These are phyloP conservation scores for Pygoscelis adeliae DNA, from an alignment of 2,113 vertebrate genomes.

Conservation along the genomic window DNA sequence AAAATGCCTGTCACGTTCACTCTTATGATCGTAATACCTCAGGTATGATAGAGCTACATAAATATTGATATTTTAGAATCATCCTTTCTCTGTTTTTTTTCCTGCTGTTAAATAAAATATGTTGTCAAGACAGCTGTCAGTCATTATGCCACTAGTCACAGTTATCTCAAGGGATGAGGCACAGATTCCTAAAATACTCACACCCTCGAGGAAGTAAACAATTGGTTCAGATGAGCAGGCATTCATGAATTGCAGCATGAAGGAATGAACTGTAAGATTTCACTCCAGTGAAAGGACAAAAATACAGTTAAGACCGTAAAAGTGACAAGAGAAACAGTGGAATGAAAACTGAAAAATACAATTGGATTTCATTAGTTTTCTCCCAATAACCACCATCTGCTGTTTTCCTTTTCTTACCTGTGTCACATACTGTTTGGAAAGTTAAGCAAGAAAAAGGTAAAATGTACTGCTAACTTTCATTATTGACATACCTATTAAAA, in stretches of 20 bases:
- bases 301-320: accelerated
- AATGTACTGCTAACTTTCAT: background rate
- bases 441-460: background rate
- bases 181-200: conserved; percentile 7
- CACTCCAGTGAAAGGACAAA: background rate
- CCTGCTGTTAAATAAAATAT: background rate
- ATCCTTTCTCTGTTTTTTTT: background rate
- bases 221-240: background rate
- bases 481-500: background rate
- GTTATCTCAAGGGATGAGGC: background rate
- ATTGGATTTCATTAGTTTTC: background rate
- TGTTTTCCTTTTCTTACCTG: background rate
- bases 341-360: background rate
- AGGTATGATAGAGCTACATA: background rate
- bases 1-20: background rate
- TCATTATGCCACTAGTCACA: background rate
- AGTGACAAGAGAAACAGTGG: background rate
- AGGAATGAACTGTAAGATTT: background rate
- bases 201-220: background rate
- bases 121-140: background rate
- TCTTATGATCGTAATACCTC: background rate
- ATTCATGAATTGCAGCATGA: background rate
- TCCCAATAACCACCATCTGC: background rate
- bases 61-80: conserved; percentile 14
- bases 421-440: background rate